Evolutionary conservation across 1,140 invertebrate genomes (phyloP).

Genomic region (Drosophila nebulosa): DNA sequence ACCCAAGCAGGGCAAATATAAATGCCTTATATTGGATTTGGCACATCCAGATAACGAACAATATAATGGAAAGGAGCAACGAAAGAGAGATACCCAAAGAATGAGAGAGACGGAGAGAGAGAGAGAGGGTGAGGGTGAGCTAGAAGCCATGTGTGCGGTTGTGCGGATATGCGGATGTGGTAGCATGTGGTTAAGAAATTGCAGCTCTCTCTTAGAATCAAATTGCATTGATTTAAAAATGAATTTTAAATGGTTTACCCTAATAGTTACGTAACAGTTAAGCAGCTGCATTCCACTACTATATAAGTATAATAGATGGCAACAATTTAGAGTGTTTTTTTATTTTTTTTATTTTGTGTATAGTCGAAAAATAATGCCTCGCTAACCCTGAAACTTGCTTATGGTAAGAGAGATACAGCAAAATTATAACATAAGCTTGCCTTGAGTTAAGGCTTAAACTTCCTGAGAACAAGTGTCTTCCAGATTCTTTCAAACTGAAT

Average conservation of each 20-base stretch:
- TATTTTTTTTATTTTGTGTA: no score
- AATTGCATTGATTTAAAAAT: neutral
- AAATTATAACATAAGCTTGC: no score
- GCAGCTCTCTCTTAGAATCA: neutral
- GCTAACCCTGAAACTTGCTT: no score
- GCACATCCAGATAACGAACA: slow-evolving; percentile 21
- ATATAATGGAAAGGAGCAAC: slow-evolving; percentile 6
- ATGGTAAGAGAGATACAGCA: no score
- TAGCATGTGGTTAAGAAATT: slow-evolving; percentile 1
- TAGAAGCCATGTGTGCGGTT: neutral
- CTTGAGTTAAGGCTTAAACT: no score
- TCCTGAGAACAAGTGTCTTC: no score
- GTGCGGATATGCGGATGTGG: neutral
- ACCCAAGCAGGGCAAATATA: slow-evolving; percentile 1
- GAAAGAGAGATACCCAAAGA: slow-evolving; percentile 2
- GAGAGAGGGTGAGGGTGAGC: no score
- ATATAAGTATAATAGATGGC: no score
- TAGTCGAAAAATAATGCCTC: no score
- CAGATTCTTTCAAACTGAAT: no score
- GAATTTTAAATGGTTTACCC: neutral
- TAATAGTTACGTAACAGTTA: neutral
- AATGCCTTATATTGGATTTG: slow-evolving; percentile 42
- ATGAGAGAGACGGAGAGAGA: neutral
- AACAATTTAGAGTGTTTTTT: no score
- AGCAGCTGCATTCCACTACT: no score